Base-by-base conservation (phyloP, 2,797 vertebrate species). In the Ara ararauna region DNA sequence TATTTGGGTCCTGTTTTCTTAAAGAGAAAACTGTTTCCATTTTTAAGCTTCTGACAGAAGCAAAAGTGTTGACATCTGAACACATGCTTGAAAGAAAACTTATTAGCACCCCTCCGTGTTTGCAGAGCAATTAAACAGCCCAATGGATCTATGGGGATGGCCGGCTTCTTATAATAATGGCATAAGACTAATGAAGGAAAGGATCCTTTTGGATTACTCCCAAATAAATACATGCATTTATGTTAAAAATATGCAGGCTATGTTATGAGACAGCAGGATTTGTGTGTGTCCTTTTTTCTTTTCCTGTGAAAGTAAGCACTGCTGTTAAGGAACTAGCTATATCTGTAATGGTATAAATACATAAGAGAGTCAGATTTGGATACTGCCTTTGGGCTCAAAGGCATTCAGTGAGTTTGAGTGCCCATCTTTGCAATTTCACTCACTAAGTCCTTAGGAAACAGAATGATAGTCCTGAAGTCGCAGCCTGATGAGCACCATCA, bases 1-100 rank as follows among this genome's bases (percentile, higher is more conserved):
- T 99, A 98, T 99, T 99, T 99, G 99, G 99, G 95, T 97, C 96
- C 94, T 93, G 97, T 98, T 98, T 98, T 97, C 97, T 98, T 97
- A 93, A 97, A 98, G 92, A 73, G 96, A 97, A 89, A 97, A 87
- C 56, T 65, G 74, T 97, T 98, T 98, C 98, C 97, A 96, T 97
- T 93, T 97, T 98, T 98, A 98, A 98, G 97, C 97, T 97, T 94
- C 95, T 96, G 97, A 98, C 97, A 94, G 82, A 79, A 89, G 97
- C 97, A 94, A 87, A 93, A 92, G 94, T 76, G 78, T 92, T 90
- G 67, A 94, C 92, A 96, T 90, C 60, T 62, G 90, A 93, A 90
- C 93, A 85, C 89, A 96, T 88, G 80, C 88, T 93, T 78, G 77
- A 85, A 74, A 94, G 87, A 48, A 95, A 95, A 87, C 96, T 95